phyloP scores from a whole-genome alignment of 35 echinoderm and acorn worm genomes.

The Acanthaster planci region DNA sequence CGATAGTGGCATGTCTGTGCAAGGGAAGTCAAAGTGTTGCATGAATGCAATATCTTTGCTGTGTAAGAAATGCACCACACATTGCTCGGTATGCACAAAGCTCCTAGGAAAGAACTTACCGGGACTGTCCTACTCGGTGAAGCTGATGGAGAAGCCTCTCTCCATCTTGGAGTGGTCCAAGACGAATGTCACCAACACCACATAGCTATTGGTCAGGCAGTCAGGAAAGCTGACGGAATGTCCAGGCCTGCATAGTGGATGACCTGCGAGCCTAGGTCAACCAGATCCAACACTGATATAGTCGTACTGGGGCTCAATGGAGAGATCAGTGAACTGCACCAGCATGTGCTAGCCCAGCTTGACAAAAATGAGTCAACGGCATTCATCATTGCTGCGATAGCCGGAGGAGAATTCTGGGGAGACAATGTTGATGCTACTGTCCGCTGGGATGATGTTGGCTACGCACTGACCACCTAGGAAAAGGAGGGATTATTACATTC shows the following conservation, averaged over 20 bases:
- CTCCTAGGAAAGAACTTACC: constrained; percentile 51
- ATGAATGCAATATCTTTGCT: no score
- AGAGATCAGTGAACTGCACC: constrained; percentile 53
- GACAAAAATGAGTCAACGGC: constrained; percentile 68
- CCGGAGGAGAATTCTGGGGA: constrained; percentile 76
- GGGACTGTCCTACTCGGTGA: constrained; percentile 41
- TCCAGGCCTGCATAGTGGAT: constrained; percentile 43
- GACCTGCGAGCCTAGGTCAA: constrained; percentile 54
- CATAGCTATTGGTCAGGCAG: constrained; percentile 64
- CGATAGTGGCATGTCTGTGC: no score
- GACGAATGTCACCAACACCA: constrained; percentile 75
- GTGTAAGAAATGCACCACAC: no score
- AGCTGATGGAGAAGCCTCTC: constrained; percentile 56
- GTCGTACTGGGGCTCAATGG: constrained; percentile 81
- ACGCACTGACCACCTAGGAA: constrained; percentile 59
- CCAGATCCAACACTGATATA: constrained; percentile 63
- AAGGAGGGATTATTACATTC: not conserved
- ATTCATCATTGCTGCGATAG: constrained; percentile 90
- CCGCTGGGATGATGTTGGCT: constrained; percentile 59
- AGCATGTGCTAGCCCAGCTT: constrained; percentile 75
- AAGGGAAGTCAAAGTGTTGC: no score
- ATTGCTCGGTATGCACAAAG: no score
- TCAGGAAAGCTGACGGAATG: constrained; percentile 69
- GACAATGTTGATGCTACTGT: not conserved
- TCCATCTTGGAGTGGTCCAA: constrained; percentile 82